phyloP scores from a whole-genome alignment of 2,797 vertebrate genomes.

The Microtus obscurus region DNA sequence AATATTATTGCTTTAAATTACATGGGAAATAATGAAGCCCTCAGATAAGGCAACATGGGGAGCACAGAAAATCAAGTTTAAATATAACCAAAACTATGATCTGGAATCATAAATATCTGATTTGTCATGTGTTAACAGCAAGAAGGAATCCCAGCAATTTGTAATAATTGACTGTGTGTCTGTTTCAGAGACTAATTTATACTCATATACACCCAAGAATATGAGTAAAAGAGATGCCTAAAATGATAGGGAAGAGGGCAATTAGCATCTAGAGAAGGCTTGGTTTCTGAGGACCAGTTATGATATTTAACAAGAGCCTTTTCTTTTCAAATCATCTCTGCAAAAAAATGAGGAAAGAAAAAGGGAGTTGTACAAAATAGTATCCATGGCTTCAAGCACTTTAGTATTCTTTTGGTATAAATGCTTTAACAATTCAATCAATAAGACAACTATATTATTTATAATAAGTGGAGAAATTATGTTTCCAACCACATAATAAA shows the following conservation, averaged over 20 bases:
- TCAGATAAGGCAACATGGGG: background rate
- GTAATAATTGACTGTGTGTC: background rate
- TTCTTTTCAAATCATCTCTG: background rate
- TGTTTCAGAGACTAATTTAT: background rate
- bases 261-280: background rate
- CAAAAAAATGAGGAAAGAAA: background rate
- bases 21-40: fast-evolving
- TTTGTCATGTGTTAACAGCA: background rate
- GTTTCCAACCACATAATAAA: background rate
- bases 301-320: background rate
- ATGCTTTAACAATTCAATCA: background rate
- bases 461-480: background rate
- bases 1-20: background rate
- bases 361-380: background rate
- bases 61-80: background rate
- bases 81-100: background rate
- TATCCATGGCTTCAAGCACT: background rate
- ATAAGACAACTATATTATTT: background rate
- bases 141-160: background rate
- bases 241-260: background rate
- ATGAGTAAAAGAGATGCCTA: background rate
- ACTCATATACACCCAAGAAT: background rate
- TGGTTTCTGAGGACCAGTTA: background rate
- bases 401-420: background rate
- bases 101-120: background rate